These are phyloP conservation scores for Nemoura dubitans DNA, from an alignment of 2,888 invertebrate genomes.

Conservation along the genomic window DNA sequence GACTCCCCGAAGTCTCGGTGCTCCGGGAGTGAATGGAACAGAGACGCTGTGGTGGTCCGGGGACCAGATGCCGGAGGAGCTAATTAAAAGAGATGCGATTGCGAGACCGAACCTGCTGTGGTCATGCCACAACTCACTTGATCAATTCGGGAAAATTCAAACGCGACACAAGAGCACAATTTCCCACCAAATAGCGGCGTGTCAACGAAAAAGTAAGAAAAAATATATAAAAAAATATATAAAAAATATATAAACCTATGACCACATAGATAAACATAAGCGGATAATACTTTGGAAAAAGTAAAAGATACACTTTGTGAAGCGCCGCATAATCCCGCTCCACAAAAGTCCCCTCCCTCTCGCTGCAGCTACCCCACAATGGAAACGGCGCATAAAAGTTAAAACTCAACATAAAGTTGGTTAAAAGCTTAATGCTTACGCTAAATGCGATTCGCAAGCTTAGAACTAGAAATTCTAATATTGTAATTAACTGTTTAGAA, in stretches of 20 bases:
- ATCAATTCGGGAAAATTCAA: background rate
- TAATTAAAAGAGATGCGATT: slow-evolving; percentile 31
- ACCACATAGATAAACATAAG: background rate
- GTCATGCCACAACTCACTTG: background rate
- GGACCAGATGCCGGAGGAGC: background rate
- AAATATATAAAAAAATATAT: background rate
- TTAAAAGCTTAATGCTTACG: slow-evolving; percentile 12
- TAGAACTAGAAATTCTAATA: background rate
- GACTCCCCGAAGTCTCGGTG: background rate
- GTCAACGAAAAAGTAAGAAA: background rate
- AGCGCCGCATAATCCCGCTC: background rate
- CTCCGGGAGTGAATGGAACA: background rate
- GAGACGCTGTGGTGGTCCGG: background rate
- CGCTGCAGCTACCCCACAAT: background rate
- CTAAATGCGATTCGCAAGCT: background rate
- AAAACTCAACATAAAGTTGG: slow-evolving; percentile 2
- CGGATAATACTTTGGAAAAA: background rate
- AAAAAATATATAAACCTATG: background rate
- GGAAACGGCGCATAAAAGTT: background rate
- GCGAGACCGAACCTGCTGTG: background rate
- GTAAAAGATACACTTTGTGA: background rate
- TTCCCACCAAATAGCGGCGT: background rate
- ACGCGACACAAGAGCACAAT: background rate
- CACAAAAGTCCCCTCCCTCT: background rate
- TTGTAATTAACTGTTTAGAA: slow-evolving; percentile 4